Evolutionary conservation across 2,797 vertebrate species (phyloP).

Genomic region (Morelia viridis): DNA sequence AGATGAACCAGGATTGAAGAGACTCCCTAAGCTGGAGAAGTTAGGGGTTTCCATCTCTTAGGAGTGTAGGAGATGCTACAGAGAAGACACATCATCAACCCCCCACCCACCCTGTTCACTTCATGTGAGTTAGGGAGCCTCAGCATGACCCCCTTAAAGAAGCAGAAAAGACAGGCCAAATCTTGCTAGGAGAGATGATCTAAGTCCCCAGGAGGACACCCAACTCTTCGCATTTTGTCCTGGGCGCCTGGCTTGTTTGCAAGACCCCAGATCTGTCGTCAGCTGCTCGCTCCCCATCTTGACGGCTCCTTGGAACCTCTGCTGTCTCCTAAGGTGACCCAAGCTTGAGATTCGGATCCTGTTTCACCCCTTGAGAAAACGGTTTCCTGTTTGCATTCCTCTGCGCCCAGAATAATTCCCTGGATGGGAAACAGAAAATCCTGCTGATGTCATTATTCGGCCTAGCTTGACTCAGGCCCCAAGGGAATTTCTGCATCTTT

Average conservation of each 20-base stretch:
- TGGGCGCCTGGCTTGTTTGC: neutral
- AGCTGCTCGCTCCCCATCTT: neutral
- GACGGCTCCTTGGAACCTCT: neutral
- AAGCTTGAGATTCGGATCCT: constrained; percentile 8
- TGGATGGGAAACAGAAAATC: neutral
- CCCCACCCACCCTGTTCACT: too few relatives aligned
- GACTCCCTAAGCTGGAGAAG: neutral
- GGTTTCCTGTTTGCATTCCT: constrained; percentile 25
- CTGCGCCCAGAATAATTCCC: constrained; percentile 5
- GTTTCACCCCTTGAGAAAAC: constrained; percentile 5
- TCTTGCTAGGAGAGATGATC: too few relatives aligned
- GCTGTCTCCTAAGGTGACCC: constrained; percentile 16
- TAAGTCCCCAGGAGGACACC: neutral
- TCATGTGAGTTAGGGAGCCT: too few relatives aligned
- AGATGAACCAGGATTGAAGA: neutral
- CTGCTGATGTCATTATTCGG: neutral
- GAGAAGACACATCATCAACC: neutral
- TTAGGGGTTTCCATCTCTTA: neutral
- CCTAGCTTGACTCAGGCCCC: neutral
- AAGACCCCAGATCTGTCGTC: neutral
- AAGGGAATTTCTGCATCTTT: neutral
- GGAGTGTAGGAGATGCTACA: neutral
- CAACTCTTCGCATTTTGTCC: neutral
- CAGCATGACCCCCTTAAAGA: too few relatives aligned
- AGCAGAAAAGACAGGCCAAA: too few relatives aligned